Evolutionary conservation across 2,797 vertebrate species (phyloP).

Genomic region (Tarsius wallacei): DNA sequence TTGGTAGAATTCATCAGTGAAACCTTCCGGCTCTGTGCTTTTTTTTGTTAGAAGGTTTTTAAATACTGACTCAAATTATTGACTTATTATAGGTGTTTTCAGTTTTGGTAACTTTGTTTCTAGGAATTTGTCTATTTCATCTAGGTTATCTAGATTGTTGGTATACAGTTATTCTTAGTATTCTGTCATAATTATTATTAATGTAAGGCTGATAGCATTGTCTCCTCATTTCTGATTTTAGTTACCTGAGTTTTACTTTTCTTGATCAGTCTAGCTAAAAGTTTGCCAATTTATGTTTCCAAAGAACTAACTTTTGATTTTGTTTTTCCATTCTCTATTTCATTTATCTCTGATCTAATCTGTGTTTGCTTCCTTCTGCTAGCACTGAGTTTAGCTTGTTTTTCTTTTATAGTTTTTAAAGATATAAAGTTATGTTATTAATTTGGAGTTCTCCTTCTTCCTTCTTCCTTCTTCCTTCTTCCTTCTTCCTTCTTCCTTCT

Average conservation of each 20-base stretch:
- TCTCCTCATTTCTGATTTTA: not conserved
- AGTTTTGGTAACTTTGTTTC: too few relatives aligned
- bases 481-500: too few relatives aligned
- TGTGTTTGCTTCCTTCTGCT: not conserved
- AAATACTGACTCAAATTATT: too few relatives aligned
- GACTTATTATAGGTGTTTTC: too few relatives aligned
- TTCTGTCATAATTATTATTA: not conserved
- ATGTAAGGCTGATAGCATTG: not conserved
- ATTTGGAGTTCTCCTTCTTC: not conserved
- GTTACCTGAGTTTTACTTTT: not conserved
- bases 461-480: too few relatives aligned
- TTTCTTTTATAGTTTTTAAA: not conserved
- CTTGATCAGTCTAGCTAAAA: not conserved
- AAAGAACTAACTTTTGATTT: not conserved
- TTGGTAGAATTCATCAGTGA: too few relatives aligned
- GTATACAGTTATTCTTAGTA: not conserved
- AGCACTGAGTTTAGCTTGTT: not conserved
- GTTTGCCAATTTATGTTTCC: not conserved
- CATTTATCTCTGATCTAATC: not conserved
- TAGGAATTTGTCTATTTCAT: too few relatives aligned
- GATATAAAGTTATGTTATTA: not conserved
- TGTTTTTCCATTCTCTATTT: not conserved
- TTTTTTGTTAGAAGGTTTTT: too few relatives aligned
- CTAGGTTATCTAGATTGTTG: too few relatives aligned
- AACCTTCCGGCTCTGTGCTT: too few relatives aligned